These are phyloP conservation scores for Lasiurus cinereus DNA, from an alignment of 2,113 vertebrate genomes.

Conservation along the genomic window DNA sequence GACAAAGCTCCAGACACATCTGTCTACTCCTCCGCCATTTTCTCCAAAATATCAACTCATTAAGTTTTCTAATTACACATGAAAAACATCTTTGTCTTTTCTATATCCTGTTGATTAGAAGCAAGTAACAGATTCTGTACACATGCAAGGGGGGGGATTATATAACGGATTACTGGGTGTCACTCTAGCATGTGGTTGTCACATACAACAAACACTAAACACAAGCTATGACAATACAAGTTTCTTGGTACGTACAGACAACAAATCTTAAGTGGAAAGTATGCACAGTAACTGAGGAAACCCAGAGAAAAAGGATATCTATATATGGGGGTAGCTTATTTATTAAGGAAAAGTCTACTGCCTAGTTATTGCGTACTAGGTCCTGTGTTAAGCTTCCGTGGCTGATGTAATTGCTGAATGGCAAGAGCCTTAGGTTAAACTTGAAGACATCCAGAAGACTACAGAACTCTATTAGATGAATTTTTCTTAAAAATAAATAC, in stretches of 20 bases:
- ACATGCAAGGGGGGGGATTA: neutral
- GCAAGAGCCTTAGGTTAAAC: neutral
- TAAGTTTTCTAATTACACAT: neutral
- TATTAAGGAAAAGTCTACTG: conserved; percentile 21
- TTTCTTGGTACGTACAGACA: neutral
- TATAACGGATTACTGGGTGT: neutral
- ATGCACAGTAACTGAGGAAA: neutral
- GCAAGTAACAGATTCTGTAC: neutral
- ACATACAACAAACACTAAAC: neutral
- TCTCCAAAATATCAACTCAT: too few relatives aligned
- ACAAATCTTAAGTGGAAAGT: conserved; percentile 16
- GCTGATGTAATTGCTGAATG: conserved; percentile 1
- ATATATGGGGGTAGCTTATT: neutral
- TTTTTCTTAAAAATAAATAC: conserved; percentile 9
- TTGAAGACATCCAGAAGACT: neutral
- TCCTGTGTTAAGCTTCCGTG: neutral
- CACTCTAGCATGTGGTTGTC: neutral
- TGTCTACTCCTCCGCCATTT: too few relatives aligned
- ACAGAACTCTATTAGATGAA: neutral
- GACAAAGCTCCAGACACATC: too few relatives aligned
- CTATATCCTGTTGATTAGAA: conserved; percentile 29
- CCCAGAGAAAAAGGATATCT: neutral
- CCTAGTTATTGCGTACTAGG: neutral
- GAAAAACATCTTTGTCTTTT: conserved; percentile 47
- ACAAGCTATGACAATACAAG: neutral